Conservation (phyloP, 2,888 invertebrate species). For the Papilio demoleus region DNA sequence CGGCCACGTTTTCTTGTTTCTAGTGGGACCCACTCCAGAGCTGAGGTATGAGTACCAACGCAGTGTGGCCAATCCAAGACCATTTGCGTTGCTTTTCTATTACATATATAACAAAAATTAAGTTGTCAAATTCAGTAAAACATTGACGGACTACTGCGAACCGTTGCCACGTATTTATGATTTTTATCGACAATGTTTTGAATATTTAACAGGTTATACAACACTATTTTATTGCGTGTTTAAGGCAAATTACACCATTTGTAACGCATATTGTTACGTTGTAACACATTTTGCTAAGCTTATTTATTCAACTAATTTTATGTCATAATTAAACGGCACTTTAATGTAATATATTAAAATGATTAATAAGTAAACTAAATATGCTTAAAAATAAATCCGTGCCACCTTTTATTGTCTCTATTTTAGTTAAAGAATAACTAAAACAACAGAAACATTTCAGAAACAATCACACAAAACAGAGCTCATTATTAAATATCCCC, state of each 20-base stretch:
- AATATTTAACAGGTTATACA: constrained; percentile 39
- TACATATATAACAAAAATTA: constrained; percentile 49
- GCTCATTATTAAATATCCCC: constrained; percentile 29
- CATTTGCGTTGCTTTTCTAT: no score
- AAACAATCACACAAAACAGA: constrained; percentile 20
- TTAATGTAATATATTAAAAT: not conserved
- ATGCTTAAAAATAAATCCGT: not conserved
- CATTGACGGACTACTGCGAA: constrained; percentile 43
- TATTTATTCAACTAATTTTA: constrained; percentile 17
- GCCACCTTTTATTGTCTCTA: not conserved
- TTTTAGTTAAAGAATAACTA: not conserved
- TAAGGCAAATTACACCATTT: constrained; percentile 21
- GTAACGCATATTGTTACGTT: constrained; percentile 37
- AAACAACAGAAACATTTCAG: not conserved
- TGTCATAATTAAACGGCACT: not conserved
- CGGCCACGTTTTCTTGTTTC: no score
- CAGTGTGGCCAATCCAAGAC: no score
- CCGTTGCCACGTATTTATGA: constrained; percentile 25
- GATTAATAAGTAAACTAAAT: not conserved
- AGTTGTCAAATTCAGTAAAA: constrained; percentile 53
- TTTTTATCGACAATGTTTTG: constrained; percentile 35
- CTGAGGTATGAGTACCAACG: no score
- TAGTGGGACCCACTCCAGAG: no score
- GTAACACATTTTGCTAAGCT: constrained; percentile 3
- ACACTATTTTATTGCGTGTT: constrained; percentile 37